phyloP scores from a whole-genome alignment of 2,888 invertebrate genomes.

The Formica aserva region DNA sequence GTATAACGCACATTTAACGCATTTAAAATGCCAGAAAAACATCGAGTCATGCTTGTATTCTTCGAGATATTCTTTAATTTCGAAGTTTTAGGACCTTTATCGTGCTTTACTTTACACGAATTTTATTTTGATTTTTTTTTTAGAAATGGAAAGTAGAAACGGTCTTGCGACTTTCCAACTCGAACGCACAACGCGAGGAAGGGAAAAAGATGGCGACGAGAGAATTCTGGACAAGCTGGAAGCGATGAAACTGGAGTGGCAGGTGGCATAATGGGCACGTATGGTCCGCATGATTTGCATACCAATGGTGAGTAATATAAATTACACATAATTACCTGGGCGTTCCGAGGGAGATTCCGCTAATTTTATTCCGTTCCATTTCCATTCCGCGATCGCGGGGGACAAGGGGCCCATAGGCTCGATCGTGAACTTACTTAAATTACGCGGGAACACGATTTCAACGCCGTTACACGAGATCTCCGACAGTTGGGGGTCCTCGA shows the following conservation, averaged over 20 bases:
- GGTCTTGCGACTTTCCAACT: background rate
- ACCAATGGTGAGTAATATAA: constrained; percentile 85
- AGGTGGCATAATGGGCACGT: constrained; percentile 73
- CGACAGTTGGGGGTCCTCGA: background rate
- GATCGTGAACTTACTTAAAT: constrained; percentile 44
- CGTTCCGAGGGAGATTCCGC: constrained; percentile 79
- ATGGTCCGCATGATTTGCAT: constrained; percentile 82
- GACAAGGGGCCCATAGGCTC: constrained; percentile 33
- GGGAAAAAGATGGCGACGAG: background rate
- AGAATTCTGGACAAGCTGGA: constrained; percentile 4
- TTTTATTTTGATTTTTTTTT: background rate
- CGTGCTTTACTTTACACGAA: background rate
- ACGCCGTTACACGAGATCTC: background rate
- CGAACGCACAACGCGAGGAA: background rate
- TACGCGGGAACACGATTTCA: constrained; percentile 23
- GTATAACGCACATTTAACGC: background rate
- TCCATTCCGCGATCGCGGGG: constrained; percentile 74
- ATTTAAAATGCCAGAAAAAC: background rate
- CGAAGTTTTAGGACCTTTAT: background rate
- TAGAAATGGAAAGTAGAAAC: background rate
- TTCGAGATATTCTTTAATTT: background rate
- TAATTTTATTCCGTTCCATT: constrained; percentile 82
- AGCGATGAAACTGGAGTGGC: constrained; percentile 50
- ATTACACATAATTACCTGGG: constrained; percentile 85
- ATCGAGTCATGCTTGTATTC: background rate